Evolutionary conservation across 2,797 vertebrate genomes (phyloP), one percentile per base, ranked within the genome.

Genomic region (Muscicapa comitata): DNA sequence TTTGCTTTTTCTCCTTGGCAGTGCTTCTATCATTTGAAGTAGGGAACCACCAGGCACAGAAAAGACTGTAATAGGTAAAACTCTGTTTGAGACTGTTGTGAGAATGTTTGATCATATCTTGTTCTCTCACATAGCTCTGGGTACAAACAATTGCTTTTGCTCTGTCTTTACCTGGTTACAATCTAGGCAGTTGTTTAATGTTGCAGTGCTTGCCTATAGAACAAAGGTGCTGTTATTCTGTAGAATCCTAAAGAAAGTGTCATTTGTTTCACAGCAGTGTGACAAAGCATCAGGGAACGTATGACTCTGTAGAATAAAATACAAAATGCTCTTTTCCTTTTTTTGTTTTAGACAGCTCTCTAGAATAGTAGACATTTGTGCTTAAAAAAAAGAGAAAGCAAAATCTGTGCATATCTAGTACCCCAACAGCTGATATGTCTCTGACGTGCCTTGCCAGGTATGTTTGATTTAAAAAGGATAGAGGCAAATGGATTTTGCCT

Each of bases 221-320:
- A 68, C 86, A 91, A 85, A 95, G 15, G 76, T 48, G 51, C 76
- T 93, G 79, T 91, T 92, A 40, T 85, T 93, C 72, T 62, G 65
- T 91, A 14, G 93, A 94, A 95, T 79, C 66, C 74, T 92, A 90
- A 94, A 95, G 95, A 95, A 95, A 90, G 63, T 93, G 23, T 86
- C 51, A 17, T 92, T 96, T 97, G 94, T 97, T 96, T 91, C 62
- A 47, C 73, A 92, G 73, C 85, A 84, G 70, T 62, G 84, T 87
- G 94, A 94, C 95, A 89, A 84, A 95, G 88, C 1, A 13, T 31
- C 72, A 78, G 91, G 58, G 93, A 93, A 67, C 19, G 0, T 95
- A 73, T 96, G 94, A 95, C 93, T 95, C 35, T 76, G n/a, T 93
- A 88, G 59, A 95, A 95, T 86, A 72, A 91, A 95, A 92, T 73